Evolutionary conservation across 2,797 vertebrate species (phyloP).

Genomic region (Sparus aurata): DNA sequence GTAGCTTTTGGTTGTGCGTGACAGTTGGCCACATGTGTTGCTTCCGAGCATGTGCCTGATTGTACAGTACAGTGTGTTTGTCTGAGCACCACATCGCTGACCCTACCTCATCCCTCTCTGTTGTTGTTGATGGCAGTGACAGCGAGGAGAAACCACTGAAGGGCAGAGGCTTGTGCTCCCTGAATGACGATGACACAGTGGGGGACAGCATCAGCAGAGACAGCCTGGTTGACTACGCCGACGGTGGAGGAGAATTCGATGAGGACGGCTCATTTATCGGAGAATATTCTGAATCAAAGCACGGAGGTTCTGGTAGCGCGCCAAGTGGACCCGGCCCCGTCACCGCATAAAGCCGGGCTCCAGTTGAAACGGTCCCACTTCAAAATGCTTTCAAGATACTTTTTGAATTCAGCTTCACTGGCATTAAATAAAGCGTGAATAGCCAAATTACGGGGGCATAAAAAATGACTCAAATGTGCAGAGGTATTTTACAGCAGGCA

Average conservation of each 20-base stretch:
- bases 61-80: constrained; percentile 40
- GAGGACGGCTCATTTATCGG: constrained; percentile 98
- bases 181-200: constrained; percentile 80
- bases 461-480: constrained; percentile 44
- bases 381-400: constrained; percentile 44
- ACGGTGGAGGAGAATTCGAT: constrained; percentile 89
- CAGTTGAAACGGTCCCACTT: constrained; percentile 26
- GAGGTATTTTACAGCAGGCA: constrained; percentile 29
- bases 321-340: constrained; percentile 60
- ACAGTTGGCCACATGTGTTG: constrained; percentile 17
- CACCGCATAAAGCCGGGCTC: constrained; percentile 53
- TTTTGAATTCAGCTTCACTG: constrained; percentile 40
- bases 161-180: constrained; percentile 84
- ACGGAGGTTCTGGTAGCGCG: constrained; percentile 82
- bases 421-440: constrained; percentile 37
- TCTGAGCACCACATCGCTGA: constrained; percentile 56
- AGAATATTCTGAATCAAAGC: constrained; percentile 88
- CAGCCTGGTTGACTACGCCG: constrained; percentile 91
- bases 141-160: constrained; percentile 93
- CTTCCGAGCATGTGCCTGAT: constrained; percentile 37
- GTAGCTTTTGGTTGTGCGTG: constrained; percentile 15
- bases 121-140: constrained; percentile 81
- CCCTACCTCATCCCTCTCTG: constrained; percentile 49
- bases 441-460: constrained; percentile 28
- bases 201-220: constrained; percentile 89